phyloP scores from a whole-genome alignment of 2,113 vertebrate species.

The Sceloporus undulatus region DNA sequence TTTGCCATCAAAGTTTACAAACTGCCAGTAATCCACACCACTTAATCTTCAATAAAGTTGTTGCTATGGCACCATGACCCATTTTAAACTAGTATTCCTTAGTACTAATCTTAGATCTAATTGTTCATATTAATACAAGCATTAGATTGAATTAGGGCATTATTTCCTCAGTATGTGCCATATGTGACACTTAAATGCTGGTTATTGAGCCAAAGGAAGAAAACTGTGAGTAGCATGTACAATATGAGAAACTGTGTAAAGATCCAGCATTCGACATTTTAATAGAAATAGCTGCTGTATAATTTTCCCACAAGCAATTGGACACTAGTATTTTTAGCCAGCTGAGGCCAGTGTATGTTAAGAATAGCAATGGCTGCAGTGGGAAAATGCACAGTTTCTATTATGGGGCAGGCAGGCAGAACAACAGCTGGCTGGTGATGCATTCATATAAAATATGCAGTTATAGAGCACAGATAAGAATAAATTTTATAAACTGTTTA shows the following conservation, averaged over 20 bases:
- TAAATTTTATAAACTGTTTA: constrained; percentile 74
- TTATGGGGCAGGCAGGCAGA: constrained; percentile 61
- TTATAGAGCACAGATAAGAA: constrained; percentile 67
- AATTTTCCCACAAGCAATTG: constrained; percentile 79
- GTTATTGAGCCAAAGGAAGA: constrained; percentile 53
- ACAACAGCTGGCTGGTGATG: constrained; percentile 68
- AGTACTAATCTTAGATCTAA: constrained; percentile 67
- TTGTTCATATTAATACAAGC: constrained; percentile 68
- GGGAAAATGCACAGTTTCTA: constrained; percentile 76
- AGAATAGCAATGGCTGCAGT: constrained; percentile 79
- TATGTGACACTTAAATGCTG: constrained; percentile 59
- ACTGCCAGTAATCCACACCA: constrained; percentile 61
- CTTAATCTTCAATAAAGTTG: constrained; percentile 67
- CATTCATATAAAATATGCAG: constrained; percentile 69
- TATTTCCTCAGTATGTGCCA: constrained; percentile 57
- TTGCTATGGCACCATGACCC: constrained; percentile 48
- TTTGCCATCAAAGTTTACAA: constrained; percentile 51
- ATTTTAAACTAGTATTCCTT: constrained; percentile 58
- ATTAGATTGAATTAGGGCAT: constrained; percentile 70
- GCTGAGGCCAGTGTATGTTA: constrained; percentile 67
- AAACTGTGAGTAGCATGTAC: constrained; percentile 39
- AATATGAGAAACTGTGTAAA: constrained; percentile 58
- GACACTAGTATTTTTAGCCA: constrained; percentile 80
- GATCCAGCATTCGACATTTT: constrained; percentile 56
- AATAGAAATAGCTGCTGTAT: constrained; percentile 67